Evolutionary conservation across 1,140 invertebrate species (phyloP), one percentile per base, ranked within the genome.

Genomic region (Saxidomus purpurata): DNA sequence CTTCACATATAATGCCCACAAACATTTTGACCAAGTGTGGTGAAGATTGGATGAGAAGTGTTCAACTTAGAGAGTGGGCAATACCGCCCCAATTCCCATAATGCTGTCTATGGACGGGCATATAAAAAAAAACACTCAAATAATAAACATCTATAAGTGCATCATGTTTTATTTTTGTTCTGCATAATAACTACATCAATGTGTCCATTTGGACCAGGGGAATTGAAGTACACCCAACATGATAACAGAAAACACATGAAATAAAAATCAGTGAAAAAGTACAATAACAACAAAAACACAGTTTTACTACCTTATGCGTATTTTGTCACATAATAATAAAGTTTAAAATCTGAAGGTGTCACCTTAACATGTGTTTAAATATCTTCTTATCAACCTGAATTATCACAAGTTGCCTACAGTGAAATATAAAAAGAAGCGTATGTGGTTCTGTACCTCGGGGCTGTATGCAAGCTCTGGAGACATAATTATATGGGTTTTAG

Each of bases 81-180:
- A n/a, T n/a, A n/a, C n/a, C n/a, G n/a, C n/a, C n/a, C n/a, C n/a
- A n/a, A n/a, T n/a, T n/a, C n/a, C n/a, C n/a, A n/a, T n/a, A n/a
- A n/a, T n/a, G n/a, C n/a, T n/a, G n/a, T n/a, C n/a, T n/a, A n/a
- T n/a, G n/a, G n/a, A n/a, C n/a, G n/a, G n/a, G n/a, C n/a, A n/a
- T n/a, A n/a, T n/a, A n/a, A n/a, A n/a, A n/a, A n/a, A 43, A 43
- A 43, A 15, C 43, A 43, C 4, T 43, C 4, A 59, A n/a, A 59
- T 4, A 8, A 59, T 11, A 59, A 19, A 59, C n/a, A 59, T 59
- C 4, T 8, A 11, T 59, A 38, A 74, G 69, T 74, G 69, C 69
- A 74, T 74, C 69, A 74, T 74, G 69, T 74, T 74, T 40, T 74
- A 74, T 74, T 74, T 74, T 40, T 74, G 69, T 74, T 74, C 69